Percentiles rank a stretch among this genome's conserved stretches.
phyloP scores from a whole-genome alignment of 1,140 invertebrate species.

The Eupeodes corollae region DNA sequence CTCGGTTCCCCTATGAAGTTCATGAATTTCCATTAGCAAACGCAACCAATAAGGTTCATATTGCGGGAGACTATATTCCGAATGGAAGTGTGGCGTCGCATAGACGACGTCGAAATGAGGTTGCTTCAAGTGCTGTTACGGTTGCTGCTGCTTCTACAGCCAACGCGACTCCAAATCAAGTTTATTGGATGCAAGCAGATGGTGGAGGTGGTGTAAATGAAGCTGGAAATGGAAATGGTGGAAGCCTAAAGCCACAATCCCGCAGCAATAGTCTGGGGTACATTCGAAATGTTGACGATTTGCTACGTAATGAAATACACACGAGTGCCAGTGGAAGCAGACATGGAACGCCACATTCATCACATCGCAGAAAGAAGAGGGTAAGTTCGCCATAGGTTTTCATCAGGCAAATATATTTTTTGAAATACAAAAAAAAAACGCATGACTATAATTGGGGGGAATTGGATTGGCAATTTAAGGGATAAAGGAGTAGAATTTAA shows the following conservation, averaged over 20 bases:
- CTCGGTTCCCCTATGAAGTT: slow-evolving; percentile 27
- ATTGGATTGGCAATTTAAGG: too few species aligned
- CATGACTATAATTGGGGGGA: too few species aligned
- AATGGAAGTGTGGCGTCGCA: background rate
- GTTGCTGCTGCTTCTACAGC: slow-evolving; percentile 6
- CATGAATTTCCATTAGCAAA: slow-evolving; percentile 31
- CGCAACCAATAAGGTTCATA: slow-evolving; percentile 28
- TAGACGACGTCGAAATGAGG: slow-evolving; percentile 9
- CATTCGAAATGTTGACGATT: slow-evolving; percentile 31
- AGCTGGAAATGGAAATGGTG: too few species aligned
- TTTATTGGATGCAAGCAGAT: slow-evolving; percentile 25
- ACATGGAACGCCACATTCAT: slow-evolving; percentile 21
- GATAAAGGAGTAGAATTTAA: too few species aligned
- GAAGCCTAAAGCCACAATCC: slow-evolving; percentile 11
- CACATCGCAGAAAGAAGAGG: slow-evolving; percentile 24
- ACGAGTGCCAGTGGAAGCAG: slow-evolving; percentile 10
- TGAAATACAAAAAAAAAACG: too few species aligned
- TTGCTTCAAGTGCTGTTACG: slow-evolving; percentile 3
- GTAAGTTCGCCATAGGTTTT: slow-evolving; percentile 12
- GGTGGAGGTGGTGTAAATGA: slow-evolving; percentile 7
- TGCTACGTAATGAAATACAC: slow-evolving; percentile 17
- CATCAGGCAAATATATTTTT: too few species aligned
- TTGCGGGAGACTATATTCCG: slow-evolving; percentile 27
- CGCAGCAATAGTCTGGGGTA: slow-evolving; percentile 32
- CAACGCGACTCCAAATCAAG: slow-evolving; percentile 16